A percentile compares a stretch with the other conserved stretches of the same genome.
These are phyloP conservation scores for Clarias magur DNA, from an alignment of 2,113 vertebrate genomes.

Conservation along the genomic window DNA sequence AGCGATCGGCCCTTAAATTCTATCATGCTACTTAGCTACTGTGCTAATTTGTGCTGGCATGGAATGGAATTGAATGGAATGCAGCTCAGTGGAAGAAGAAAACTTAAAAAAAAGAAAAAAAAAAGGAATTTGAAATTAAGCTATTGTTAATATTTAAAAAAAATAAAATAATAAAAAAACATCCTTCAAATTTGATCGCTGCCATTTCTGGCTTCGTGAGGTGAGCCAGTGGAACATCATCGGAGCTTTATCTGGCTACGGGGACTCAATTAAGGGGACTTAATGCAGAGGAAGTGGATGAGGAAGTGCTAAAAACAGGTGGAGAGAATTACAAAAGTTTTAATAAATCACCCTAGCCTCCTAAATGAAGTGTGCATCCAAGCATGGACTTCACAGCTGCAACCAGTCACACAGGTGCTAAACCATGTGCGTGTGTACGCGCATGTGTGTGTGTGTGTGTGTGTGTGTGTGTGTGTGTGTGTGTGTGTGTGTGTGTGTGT, in stretches of 20 bases:
- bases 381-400: conserved; percentile 64
- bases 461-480: conserved; percentile 45
- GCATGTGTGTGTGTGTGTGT: conserved; percentile 45
- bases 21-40: neutral
- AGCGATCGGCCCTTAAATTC: too few species aligned
- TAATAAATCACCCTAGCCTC: conserved; percentile 64
- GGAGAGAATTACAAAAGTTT: neutral
- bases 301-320: neutral
- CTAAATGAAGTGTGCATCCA: conserved; percentile 73
- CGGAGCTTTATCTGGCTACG: neutral
- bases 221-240: neutral
- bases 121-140: neutral
- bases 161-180: neutral
- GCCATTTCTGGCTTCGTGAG: neutral
- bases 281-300: neutral
- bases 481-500: conserved; percentile 46
- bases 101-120: neutral
- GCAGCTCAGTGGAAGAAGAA: neutral
- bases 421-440: conserved; percentile 57
- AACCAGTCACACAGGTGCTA: conserved; percentile 68
- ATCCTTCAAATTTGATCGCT: too few species aligned
- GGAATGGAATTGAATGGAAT: too few species aligned
- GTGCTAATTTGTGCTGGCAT: neutral
- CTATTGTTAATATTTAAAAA: neutral
- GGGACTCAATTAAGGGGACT: neutral